Conservation (phyloP, 2,888 invertebrate genomes). For the Drosophila glabriapex region DNA sequence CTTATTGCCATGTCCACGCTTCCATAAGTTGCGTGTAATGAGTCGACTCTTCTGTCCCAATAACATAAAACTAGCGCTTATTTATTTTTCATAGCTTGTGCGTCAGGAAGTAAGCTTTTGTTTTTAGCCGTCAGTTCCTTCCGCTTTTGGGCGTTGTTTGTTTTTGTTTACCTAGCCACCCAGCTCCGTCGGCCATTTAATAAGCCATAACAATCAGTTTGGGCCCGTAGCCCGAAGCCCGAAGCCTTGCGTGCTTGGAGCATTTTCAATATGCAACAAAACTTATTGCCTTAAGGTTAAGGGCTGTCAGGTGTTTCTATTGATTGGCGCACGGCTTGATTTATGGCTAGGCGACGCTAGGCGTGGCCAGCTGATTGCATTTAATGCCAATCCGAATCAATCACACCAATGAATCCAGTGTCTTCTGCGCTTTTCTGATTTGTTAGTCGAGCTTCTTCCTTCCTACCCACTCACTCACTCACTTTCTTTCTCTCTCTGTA, state of each 20-base stretch:
- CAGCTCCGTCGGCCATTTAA: conserved; percentile 46
- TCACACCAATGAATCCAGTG: conserved; percentile 45
- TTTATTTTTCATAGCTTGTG: conserved; percentile 73
- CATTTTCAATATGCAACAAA: conserved; percentile 46
- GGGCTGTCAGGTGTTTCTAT: conserved; percentile 62
- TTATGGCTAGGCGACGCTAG: conserved; percentile 40
- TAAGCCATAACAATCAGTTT: conserved; percentile 62
- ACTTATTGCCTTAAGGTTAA: conserved; percentile 51
- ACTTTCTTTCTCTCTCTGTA: background rate
- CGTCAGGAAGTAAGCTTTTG: conserved; percentile 78
- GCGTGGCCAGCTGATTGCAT: conserved; percentile 69
- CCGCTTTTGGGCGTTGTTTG: conserved; percentile 68
- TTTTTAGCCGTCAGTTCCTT: conserved; percentile 80
- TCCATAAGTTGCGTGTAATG: conserved; percentile 73
- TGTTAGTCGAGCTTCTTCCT: conserved; percentile 3
- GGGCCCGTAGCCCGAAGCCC: background rate
- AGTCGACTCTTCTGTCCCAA: conserved; percentile 29
- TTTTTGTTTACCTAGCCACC: conserved; percentile 37
- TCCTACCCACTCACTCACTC: background rate
- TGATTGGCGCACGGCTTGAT: conserved; percentile 55
- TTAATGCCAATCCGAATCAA: conserved; percentile 73
- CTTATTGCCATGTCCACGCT: conserved; percentile 44
- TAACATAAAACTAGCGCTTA: conserved; percentile 58
- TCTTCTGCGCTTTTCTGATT: conserved; percentile 35
- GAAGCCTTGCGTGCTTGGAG: conserved; percentile 55